A percentile compares a stretch with the other conserved stretches of the same genome.
Conservation (phyloP, 2,888 invertebrate genomes). For the Sturmia bella region DNA sequence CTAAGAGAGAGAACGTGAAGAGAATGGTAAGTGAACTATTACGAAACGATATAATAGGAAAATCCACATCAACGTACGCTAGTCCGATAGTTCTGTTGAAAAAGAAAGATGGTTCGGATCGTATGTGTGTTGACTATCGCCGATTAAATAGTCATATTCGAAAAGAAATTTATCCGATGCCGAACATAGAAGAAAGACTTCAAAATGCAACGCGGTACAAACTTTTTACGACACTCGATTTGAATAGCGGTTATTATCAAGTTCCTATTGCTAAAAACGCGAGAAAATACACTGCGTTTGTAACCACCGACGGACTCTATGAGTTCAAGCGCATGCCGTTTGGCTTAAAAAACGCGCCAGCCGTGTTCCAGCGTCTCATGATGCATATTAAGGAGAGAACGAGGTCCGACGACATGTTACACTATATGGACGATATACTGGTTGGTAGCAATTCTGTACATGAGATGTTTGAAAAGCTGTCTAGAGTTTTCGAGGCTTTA, state of each 20-base stretch:
- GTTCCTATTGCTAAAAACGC: slow-evolving; percentile 30
- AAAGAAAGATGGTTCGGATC: no score
- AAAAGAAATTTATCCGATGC: slow-evolving; percentile 63
- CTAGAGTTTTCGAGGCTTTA: slow-evolving; percentile 27
- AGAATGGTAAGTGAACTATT: slow-evolving; percentile 45
- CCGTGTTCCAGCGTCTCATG: slow-evolving; percentile 56
- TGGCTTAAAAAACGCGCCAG: slow-evolving; percentile 40
- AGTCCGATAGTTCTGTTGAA: slow-evolving; percentile 50
- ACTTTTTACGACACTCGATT: slow-evolving; percentile 33
- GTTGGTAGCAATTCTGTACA: slow-evolving; percentile 23
- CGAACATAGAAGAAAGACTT: slow-evolving; percentile 47
- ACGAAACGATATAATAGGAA: slow-evolving; percentile 46
- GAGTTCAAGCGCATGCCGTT: slow-evolving; percentile 65
- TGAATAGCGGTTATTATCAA: slow-evolving; percentile 62
- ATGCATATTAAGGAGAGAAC: slow-evolving; percentile 35
- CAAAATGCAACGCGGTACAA: slow-evolving; percentile 32
- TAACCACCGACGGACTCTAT: no score
- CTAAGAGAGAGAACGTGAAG: slow-evolving; percentile 25
- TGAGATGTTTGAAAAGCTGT: slow-evolving; percentile 42
- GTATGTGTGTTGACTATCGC: no score
- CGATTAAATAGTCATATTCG: slow-evolving; percentile 50
- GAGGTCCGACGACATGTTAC: slow-evolving; percentile 42
- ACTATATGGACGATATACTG: slow-evolving; percentile 64
- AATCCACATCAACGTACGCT: slow-evolving; percentile 55
- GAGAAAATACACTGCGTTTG: no score